These are phyloP conservation scores for Lottia gigantea DNA, from an alignment of 2,888 invertebrate species.

Conservation along the genomic window DNA sequence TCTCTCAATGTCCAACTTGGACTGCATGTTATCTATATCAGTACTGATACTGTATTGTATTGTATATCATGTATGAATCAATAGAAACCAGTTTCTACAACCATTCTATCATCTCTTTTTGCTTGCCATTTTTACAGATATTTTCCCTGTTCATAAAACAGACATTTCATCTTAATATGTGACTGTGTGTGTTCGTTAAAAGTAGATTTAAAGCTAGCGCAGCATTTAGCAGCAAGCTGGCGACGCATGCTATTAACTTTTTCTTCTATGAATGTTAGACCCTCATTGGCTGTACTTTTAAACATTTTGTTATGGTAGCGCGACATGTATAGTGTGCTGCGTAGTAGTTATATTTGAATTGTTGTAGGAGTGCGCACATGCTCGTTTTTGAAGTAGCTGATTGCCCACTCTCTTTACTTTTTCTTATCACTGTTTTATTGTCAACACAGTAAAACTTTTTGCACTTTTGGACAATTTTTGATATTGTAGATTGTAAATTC, in stretches of 20 bases:
- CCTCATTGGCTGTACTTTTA: not conserved
- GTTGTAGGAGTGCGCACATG: slow-evolving; percentile 4
- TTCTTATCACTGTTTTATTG: no score
- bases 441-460: not conserved
- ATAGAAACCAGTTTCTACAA: no score
- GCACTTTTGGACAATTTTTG: slow-evolving; percentile 1
- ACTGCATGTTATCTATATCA: no score
- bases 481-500: not conserved
- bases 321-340: not conserved
- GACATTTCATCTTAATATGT: no score
- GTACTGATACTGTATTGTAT: no score
- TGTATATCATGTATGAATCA: no score
- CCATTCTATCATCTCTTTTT: no score
- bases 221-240: not conserved
- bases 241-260: slow-evolving; percentile 5
- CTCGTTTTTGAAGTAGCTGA: not conserved
- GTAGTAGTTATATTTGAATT: not conserved
- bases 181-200: slow-evolving; percentile 13
- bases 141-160: no score
- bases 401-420: not conserved
- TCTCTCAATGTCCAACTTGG: slow-evolving; percentile 2
- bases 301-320: slow-evolving; percentile 6
- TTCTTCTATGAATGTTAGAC: not conserved
- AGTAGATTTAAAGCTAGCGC: not conserved
- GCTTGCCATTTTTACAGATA: no score